phyloP scores from a whole-genome alignment of 2,888 invertebrate genomes.

The Scaptomyza tumidula region DNA sequence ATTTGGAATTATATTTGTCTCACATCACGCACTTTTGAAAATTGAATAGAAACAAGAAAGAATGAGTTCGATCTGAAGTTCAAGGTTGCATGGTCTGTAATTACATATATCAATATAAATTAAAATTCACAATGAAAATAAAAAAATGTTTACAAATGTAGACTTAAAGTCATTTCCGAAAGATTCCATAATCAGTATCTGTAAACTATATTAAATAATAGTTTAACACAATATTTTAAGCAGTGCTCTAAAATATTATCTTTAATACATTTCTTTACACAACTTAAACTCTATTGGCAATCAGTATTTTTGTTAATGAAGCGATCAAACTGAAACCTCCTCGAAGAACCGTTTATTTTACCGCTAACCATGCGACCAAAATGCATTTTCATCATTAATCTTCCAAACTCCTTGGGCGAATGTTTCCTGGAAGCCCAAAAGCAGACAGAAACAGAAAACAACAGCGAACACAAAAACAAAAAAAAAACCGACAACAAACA shows the following conservation, averaged over 20 bases:
- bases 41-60: neutral
- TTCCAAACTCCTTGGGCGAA: constrained; percentile 36
- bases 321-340: constrained; percentile 31
- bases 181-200: too few relatives aligned
- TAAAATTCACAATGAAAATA: too few relatives aligned
- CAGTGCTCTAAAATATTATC: too few relatives aligned
- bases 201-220: too few relatives aligned
- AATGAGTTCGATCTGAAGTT: constrained; percentile 13
- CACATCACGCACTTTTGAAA: constrained; percentile 22
- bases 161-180: neutral
- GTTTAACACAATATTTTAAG: too few relatives aligned
- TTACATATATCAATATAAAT: neutral
- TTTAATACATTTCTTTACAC: too few relatives aligned
- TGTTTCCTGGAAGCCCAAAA: constrained; percentile 45
- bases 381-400: constrained; percentile 59
- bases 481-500: constrained; percentile 1
- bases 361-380: constrained; percentile 32
- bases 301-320: constrained; percentile 37
- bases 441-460: neutral
- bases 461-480: too few relatives aligned
- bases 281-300: too few relatives aligned
- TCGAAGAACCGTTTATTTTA: constrained; percentile 28
- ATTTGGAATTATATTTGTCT: neutral
- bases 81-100: constrained; percentile 18
- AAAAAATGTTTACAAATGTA: neutral